These are phyloP conservation scores for Lagopus muta DNA, from an alignment of 2,113 vertebrate genomes.

Conservation along the genomic window DNA sequence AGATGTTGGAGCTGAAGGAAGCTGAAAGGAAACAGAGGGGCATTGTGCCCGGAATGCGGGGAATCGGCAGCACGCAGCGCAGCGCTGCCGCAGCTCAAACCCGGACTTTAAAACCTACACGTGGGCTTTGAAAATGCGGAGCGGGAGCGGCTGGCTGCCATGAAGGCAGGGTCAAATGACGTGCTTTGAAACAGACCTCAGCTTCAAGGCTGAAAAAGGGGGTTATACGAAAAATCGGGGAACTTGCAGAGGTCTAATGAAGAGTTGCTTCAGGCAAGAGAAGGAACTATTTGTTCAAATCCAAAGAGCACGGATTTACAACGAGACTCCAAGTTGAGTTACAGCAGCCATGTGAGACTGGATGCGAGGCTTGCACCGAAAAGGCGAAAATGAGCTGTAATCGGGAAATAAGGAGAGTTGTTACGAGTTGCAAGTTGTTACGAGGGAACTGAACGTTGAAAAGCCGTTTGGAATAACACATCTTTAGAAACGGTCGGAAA, in stretches of 20 bases:
- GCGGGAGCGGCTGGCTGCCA: neutral
- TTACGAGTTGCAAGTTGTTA: neutral
- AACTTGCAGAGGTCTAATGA: conserved; percentile 22
- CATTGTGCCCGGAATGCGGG: conserved; percentile 61
- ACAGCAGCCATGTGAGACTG: neutral
- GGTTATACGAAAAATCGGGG: conserved; percentile 47
- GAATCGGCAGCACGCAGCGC: conserved; percentile 55
- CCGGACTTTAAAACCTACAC: conserved; percentile 47
- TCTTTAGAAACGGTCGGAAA: conserved; percentile 35
- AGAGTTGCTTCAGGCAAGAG: conserved; percentile 50
- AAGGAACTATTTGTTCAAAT: conserved; percentile 24
- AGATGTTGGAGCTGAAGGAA: neutral
- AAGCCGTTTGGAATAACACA: conserved; percentile 1
- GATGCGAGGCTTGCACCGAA: neutral
- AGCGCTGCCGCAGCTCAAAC: conserved; percentile 45
- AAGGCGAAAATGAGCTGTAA: neutral
- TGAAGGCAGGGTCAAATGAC: conserved; percentile 2
- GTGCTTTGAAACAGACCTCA: neutral
- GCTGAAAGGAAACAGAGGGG: conserved; percentile 10
- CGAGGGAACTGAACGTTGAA: conserved; percentile 42
- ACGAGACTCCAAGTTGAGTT: neutral
- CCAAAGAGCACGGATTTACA: conserved; percentile 58
- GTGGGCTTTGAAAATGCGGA: conserved; percentile 51
- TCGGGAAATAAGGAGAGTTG: neutral
- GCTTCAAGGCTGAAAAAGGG: conserved; percentile 31